phyloP scores from a whole-genome alignment of 2,888 invertebrate species.

The Eugnorisma glareosa region DNA sequence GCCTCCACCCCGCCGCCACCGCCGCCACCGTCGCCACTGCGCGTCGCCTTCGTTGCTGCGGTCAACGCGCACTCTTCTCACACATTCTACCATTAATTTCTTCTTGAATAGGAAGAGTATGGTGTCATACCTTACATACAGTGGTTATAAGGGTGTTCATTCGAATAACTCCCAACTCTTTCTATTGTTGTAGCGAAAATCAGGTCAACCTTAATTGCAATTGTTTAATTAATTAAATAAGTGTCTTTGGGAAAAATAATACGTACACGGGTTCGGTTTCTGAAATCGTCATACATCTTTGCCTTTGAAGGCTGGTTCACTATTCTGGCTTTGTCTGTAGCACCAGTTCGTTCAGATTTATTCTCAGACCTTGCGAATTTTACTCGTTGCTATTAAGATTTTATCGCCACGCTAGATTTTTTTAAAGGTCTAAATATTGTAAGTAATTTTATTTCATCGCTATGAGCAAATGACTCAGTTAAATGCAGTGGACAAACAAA shows the following conservation, averaged over 20 bases:
- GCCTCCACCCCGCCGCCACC: constrained; percentile 70
- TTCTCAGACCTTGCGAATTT: constrained; percentile 5
- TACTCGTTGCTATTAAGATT: constrained; percentile 17
- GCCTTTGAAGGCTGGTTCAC: not conserved
- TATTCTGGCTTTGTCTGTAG: not conserved
- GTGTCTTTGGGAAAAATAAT: not conserved
- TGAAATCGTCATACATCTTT: not conserved
- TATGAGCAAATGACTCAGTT: constrained; percentile 12
- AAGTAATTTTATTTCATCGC: not conserved
- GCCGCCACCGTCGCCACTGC: constrained; percentile 58
- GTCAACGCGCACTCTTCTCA: constrained; percentile 72
- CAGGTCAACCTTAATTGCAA: not conserved
- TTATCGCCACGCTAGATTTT: constrained; percentile 24
- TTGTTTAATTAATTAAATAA: not conserved
- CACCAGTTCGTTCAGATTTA: constrained; percentile 9
- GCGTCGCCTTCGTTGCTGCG: constrained; percentile 56
- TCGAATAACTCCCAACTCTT: not conserved
- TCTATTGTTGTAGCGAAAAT: not conserved
- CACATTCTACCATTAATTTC: constrained; percentile 49
- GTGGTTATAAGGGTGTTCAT: not conserved
- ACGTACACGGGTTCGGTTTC: not conserved
- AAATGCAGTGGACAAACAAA: not conserved
- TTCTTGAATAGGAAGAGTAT: constrained; percentile 5
- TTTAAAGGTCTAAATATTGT: not conserved
- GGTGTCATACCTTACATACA: not conserved